Evolutionary conservation across 2,113 vertebrate genomes (phyloP).

Genomic region (Onychostoma macrolepis): DNA sequence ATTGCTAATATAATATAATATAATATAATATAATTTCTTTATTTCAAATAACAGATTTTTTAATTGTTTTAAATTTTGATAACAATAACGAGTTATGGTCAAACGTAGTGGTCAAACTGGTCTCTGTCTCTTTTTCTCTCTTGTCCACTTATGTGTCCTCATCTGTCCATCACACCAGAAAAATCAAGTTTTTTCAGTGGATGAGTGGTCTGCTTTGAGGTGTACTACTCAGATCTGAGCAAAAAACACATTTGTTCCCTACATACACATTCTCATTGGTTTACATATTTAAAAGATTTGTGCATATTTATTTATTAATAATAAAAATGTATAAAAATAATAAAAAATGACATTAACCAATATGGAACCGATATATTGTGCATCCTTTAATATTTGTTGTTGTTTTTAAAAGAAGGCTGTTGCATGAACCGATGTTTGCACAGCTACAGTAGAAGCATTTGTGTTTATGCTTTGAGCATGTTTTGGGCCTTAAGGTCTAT

Average conservation of each 20-base stretch:
- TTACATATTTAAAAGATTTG: background rate
- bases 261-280: background rate
- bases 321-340: no score
- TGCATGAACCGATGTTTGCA: background rate
- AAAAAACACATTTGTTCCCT: background rate
- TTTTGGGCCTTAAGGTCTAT: background rate
- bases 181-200: constrained; percentile 30
- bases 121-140: background rate
- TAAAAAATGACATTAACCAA: background rate
- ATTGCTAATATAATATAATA: no score
- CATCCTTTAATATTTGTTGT: background rate
- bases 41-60: no score
- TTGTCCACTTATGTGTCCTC: constrained; percentile 47
- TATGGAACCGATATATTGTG: background rate
- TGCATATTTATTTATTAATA: background rate
- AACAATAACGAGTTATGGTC: no score
- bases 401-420: background rate
- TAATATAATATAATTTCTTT: no score
- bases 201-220: constrained; percentile 6
- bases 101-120: background rate
- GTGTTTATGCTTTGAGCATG: background rate
- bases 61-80: no score
- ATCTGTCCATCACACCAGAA: constrained; percentile 49
- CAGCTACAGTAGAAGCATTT: background rate
- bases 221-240: background rate